Evolutionary conservation across 2,888 invertebrate genomes (phyloP), one percentile per base, ranked within the genome.

Genomic region (Athalia cordata): DNA sequence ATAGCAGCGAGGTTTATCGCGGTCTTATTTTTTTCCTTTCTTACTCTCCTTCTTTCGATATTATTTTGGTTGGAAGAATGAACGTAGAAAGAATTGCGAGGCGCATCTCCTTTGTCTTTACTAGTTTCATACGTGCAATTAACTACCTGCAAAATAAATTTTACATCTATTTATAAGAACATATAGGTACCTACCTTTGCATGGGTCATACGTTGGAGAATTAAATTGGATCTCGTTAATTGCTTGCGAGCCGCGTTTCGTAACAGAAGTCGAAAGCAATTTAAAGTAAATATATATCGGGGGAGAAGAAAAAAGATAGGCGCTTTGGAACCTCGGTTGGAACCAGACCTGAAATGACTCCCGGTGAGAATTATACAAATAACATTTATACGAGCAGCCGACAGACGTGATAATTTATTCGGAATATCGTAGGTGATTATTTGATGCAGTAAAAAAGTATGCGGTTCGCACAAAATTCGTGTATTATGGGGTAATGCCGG

Each of bases 281-380:
- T 29, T 29, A 29, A 29, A 29, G 29, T 29, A 29, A 29, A 29
- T 64, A 66, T 64, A 66, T 66, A 47, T 66, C 29, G n/a, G 55
- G 55, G 43, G 5, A 68, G 3, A 55, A 68, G 55, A n/a, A 43
- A 55, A 2, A 29, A 29, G 29, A 29, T 29, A 29, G 29, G 29
- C 29, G 29, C 29, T 29, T 29, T 29, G 29, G 29, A 29, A 29
- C 29, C 29, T 29, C 29, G n/a, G 59, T 29, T 15, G 4, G 47
- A 4, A 59, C 52, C 11, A 57, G 57, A 9, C 7, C 50, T 13
- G 8, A 15, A 72, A 45, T 59, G 45, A 57, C 57, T 57, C 57
- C 70, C 43, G 68, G 68, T 11, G 70, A 72, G 70, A 45, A 47
- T n/a, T n/a, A 45, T 47, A 8, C 70, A 11, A 57, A 57, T 57